Evolutionary conservation across 1,140 invertebrate species (phyloP).

Genomic region (Macrobrachium rosenbergii): DNA sequence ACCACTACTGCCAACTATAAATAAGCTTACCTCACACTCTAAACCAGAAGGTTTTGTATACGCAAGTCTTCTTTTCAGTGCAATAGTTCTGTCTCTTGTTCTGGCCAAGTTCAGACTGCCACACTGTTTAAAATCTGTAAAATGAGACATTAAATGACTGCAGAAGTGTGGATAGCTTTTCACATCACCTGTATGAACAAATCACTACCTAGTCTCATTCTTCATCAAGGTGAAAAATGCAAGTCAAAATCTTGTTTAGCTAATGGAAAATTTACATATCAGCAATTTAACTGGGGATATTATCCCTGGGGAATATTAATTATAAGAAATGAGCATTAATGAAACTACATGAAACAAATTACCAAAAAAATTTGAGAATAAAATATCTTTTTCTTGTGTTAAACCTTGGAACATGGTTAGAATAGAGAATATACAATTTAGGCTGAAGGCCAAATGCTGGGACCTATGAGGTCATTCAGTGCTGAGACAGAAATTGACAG

Average conservation of each 20-base stretch:
- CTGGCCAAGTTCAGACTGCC: conserved; percentile 58
- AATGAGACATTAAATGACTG: background rate
- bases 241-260: too few species aligned
- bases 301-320: background rate
- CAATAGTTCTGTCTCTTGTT: conserved; percentile 55
- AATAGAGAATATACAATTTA: too few species aligned
- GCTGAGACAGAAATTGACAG: too few species aligned
- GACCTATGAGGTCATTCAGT: too few species aligned
- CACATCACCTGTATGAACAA: background rate
- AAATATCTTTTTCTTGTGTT: too few species aligned
- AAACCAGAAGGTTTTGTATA: conserved; percentile 57
- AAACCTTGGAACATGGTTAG: too few species aligned
- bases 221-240: too few species aligned
- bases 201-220: background rate
- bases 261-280: too few species aligned
- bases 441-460: too few species aligned
- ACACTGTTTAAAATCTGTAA: conserved; percentile 52
- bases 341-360: background rate
- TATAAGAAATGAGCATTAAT: background rate
- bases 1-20: background rate
- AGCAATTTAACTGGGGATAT: too few species aligned
- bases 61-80: conserved; percentile 52
- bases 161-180: background rate
- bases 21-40: conserved; percentile 54
- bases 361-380: background rate